A percentile compares a stretch with the other conserved stretches of the same genome.
phyloP scores from a whole-genome alignment of 2,888 invertebrate species.

The Troilus luridus region DNA sequence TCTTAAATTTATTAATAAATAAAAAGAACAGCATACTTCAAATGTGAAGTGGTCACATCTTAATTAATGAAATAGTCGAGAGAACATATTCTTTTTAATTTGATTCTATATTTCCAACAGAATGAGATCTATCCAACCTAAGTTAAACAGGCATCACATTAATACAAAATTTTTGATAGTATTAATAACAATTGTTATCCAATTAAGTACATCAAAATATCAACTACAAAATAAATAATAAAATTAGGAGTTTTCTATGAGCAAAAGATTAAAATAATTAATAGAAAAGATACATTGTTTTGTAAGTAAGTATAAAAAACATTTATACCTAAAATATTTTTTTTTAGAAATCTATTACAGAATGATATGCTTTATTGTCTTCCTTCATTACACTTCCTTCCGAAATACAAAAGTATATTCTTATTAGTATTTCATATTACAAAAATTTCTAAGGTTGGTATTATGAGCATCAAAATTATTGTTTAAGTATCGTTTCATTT shows the following conservation, averaged over 20 bases:
- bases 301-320: slow-evolving; percentile 1
- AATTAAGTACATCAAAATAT: slow-evolving; percentile 54
- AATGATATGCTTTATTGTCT: slow-evolving; percentile 55
- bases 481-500: slow-evolving; percentile 6
- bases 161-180: slow-evolving; percentile 44
- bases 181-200: slow-evolving; percentile 27
- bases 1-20: slow-evolving; percentile 32
- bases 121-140: slow-evolving; percentile 59
- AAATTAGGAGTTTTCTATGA: slow-evolving; percentile 20
- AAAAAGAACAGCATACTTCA: slow-evolving; percentile 34
- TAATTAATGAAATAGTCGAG: background rate
- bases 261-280: slow-evolving; percentile 7
- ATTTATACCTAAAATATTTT: slow-evolving; percentile 28
- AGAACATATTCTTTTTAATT: slow-evolving; percentile 45
- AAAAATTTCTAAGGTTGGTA: slow-evolving; percentile 27
- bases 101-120: slow-evolving; percentile 43
- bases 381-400: background rate
- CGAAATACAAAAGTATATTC: slow-evolving; percentile 18
- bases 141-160: slow-evolving; percentile 57
- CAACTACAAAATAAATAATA: slow-evolving; percentile 44
- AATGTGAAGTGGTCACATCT: slow-evolving; percentile 19
- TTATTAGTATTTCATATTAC: slow-evolving; percentile 10
- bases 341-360: slow-evolving; percentile 1
- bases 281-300: slow-evolving; percentile 17
- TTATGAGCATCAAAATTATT: slow-evolving; percentile 2